These are phyloP conservation scores for Bembecia ichneumoniformis DNA, from an alignment of 2,888 invertebrate genomes.

Conservation along the genomic window DNA sequence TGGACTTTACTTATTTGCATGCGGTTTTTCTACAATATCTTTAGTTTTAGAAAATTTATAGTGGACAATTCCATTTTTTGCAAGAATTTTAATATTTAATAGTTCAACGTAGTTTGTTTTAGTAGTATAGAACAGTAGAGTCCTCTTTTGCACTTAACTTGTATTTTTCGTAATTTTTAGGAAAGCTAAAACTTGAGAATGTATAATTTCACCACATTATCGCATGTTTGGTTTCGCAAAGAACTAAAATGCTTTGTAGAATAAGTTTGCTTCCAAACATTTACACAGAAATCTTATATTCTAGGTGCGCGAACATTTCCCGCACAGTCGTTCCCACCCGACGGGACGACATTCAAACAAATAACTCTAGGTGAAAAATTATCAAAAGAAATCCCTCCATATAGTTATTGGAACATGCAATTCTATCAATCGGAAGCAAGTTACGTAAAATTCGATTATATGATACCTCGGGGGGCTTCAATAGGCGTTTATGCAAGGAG, in stretches of 20 bases:
- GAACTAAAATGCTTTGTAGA: slow-evolving; percentile 5
- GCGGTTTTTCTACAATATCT: slow-evolving; percentile 15
- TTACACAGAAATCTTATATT: slow-evolving; percentile 22
- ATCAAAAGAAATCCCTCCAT: slow-evolving; percentile 91
- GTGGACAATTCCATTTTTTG: background rate
- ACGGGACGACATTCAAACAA: slow-evolving; percentile 93
- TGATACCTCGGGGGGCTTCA: slow-evolving; percentile 90
- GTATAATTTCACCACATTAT: slow-evolving; percentile 40
- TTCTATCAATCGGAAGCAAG: slow-evolving; percentile 95
- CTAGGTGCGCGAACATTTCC: slow-evolving; percentile 90
- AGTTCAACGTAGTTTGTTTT: background rate
- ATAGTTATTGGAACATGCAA: slow-evolving; percentile 98
- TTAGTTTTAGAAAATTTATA: background rate
- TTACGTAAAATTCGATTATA: slow-evolving; percentile 95
- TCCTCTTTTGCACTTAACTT: too few relatives aligned
- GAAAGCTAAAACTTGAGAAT: slow-evolving; percentile 4
- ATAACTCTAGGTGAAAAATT: slow-evolving; percentile 89
- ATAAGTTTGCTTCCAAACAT: slow-evolving; percentile 2
- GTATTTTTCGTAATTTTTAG: too few relatives aligned
- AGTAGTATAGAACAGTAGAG: background rate
- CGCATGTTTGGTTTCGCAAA: slow-evolving; percentile 27
- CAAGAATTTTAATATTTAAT: background rate
- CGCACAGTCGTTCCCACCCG: slow-evolving; percentile 91
- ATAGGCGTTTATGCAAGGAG: slow-evolving; percentile 96
- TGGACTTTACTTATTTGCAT: slow-evolving; percentile 29